Base-by-base conservation (phyloP, 2,113 vertebrate genomes). In the Oncorhynchus masou region DNA sequence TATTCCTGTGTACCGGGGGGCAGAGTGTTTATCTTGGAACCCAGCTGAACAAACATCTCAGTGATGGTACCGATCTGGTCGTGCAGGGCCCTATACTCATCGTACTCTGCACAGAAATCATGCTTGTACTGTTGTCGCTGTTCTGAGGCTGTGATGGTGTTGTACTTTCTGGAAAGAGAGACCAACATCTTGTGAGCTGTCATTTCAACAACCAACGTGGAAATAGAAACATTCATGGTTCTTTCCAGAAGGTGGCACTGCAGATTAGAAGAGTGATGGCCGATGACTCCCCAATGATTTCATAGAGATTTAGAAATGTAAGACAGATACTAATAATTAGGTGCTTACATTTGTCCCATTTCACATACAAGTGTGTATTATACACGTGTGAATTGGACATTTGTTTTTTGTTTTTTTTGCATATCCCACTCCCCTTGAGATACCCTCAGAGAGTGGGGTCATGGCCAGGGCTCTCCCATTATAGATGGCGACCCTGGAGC, bases 31-130 rank as follows among this genome's bases (percentile, higher is more conserved):
- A 95, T 95, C 88, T 94, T 95, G 68, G 93, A 94, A 80, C 93
- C 95, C 87, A 96, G 89, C 31, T 95, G 94, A 76, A 93, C 80
- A 86, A 95, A 96, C 73, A 89, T 94, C 74, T 89, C 86, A 27
- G 94, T 96, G 79, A 93, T 88, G 3, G 90, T 90, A 16, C 91
- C 90, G 6, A 95, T 90, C n/a, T 89, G 89, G 73, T 94, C 72
- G 9, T 95, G 94, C 54, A 95, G 92, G 24, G 86, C 83, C 19
- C 88, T 85, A 77, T 96, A 95, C 84, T 95, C 93, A 0, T 90
- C 84, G 6, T 95, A 95, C 80, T 95, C 96, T 0, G 91, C 87
- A 34, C 93, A 92, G 82, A 96, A 96, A 39, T 95, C 96, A 8
- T 94, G 91, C 73, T 94, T 88, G 12, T 95, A 96, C 74, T 91